Evolutionary conservation across 92 coral and sea anemone genomes (phyloP).

Genomic region (Porites evermanni): DNA sequence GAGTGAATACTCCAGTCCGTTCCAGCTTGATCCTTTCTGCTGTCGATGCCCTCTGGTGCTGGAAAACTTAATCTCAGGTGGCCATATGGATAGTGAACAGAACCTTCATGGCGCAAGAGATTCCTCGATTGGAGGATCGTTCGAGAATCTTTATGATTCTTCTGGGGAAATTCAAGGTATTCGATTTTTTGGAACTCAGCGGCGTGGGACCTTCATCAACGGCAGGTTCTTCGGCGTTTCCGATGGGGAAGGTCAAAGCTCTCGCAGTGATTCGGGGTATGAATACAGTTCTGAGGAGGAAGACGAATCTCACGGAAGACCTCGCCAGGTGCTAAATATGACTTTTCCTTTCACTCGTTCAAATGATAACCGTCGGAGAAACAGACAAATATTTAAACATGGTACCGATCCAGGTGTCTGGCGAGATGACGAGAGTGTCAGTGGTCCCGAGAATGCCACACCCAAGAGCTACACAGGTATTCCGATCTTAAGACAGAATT

Average conservation of each 20-base stretch:
- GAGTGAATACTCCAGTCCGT: slow-evolving; percentile 55
- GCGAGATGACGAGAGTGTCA: background rate
- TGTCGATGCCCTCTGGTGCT: slow-evolving; percentile 75
- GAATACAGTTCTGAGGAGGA: slow-evolving; percentile 78
- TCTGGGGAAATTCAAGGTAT: slow-evolving; percentile 32
- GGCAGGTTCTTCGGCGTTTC: slow-evolving; percentile 70
- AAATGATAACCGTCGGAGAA: slow-evolving; percentile 5
- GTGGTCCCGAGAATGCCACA: slow-evolving; percentile 21
- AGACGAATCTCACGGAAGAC: slow-evolving; percentile 19
- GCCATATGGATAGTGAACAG: slow-evolving; percentile 12
- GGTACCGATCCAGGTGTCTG: slow-evolving; percentile 43
- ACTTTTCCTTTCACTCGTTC: slow-evolving; percentile 5
- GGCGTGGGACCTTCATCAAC: slow-evolving; percentile 70
- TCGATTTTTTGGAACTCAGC: slow-evolving; percentile 51
- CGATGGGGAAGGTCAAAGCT: slow-evolving; percentile 29
- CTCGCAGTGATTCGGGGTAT: slow-evolving; percentile 77
- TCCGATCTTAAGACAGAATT: background rate
- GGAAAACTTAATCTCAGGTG: background rate
- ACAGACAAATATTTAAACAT: slow-evolving; percentile 26
- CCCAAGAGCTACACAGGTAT: slow-evolving; percentile 54
- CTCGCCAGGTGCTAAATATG: background rate
- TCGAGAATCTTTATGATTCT: slow-evolving; percentile 3
- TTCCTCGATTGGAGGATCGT: slow-evolving; percentile 9
- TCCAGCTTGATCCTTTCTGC: slow-evolving; percentile 75
- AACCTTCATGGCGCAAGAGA: background rate